Conservation (phyloP, 2,888 invertebrate genomes). For the Sesia bembeciformis region DNA sequence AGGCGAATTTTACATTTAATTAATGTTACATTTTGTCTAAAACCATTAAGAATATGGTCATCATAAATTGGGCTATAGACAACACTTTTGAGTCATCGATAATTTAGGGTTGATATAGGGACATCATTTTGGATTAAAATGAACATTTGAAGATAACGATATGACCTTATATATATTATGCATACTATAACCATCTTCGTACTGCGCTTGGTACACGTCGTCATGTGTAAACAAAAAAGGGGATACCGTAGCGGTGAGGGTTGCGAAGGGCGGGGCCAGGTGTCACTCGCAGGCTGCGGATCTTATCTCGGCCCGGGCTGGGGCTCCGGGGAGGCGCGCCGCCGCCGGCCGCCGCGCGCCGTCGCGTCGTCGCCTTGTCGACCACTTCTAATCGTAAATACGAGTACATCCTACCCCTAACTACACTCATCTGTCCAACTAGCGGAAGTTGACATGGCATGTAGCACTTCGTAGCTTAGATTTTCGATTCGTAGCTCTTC, state of each 20-base stretch:
- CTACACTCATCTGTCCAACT: too few relatives aligned
- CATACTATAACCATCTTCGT: neutral
- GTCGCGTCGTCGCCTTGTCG: constrained; percentile 3
- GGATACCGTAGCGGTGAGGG: constrained; percentile 27
- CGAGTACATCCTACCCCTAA: too few relatives aligned
- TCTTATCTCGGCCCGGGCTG: constrained; percentile 52
- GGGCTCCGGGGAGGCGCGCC: constrained; percentile 19
- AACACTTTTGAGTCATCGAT: too few relatives aligned
- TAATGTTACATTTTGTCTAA: too few relatives aligned
- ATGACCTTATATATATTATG: neutral
- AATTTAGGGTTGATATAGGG: too few relatives aligned
- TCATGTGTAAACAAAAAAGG: constrained; percentile 33
- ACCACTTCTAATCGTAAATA: too few relatives aligned
- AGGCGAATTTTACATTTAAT: too few relatives aligned
- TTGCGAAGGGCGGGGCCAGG: constrained; percentile 58
- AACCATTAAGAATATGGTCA: too few relatives aligned
- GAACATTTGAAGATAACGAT: too few relatives aligned
- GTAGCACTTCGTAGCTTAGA: constrained; percentile 8
- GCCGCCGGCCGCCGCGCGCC: constrained; percentile 7
- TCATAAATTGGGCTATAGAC: too few relatives aligned
- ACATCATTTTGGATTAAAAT: too few relatives aligned
- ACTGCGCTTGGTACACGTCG: neutral
- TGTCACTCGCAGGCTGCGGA: constrained; percentile 59
- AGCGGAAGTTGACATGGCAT: neutral
- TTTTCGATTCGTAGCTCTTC: too few relatives aligned